Evolutionary conservation across 2,888 invertebrate species (phyloP).

Genomic region (Acronicta alni): DNA sequence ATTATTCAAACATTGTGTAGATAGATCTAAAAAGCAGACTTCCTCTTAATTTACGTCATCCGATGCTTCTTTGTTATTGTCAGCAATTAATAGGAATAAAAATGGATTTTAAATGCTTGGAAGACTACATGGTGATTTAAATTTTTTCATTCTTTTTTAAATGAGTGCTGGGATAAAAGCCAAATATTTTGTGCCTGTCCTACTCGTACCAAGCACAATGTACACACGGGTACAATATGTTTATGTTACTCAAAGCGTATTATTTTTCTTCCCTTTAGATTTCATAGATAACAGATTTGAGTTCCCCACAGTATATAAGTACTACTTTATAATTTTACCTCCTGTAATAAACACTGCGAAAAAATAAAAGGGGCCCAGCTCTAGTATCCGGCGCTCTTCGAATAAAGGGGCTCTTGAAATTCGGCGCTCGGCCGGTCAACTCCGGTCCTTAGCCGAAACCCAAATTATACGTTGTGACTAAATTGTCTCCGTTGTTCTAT

Average conservation of each 20-base stretch:
- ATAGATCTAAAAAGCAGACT: conserved; percentile 60
- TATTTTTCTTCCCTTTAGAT: too few species aligned
- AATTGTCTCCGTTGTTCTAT: conserved; percentile 77
- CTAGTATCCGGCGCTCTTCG: conserved; percentile 39
- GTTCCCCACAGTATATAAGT: too few species aligned
- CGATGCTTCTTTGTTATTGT: conserved; percentile 75
- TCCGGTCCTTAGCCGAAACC: conserved; percentile 66
- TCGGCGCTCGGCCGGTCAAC: conserved; percentile 72
- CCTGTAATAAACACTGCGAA: conserved; percentile 1
- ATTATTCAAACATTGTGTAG: conserved; percentile 47
- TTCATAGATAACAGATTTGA: too few species aligned
- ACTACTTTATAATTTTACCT: too few species aligned
- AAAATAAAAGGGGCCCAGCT: conserved; percentile 36
- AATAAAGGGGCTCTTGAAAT: conserved; percentile 68
- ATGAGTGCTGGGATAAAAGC: conserved; percentile 7
- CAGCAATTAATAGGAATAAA: conserved; percentile 76
- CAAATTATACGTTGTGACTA: conserved; percentile 82
- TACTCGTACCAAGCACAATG: not conserved
- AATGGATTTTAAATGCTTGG: conserved; percentile 60
- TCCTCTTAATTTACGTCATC: conserved; percentile 70
- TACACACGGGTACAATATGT: not conserved
- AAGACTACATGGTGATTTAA: conserved; percentile 31
- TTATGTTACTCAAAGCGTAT: too few species aligned
- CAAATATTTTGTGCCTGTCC: conserved; percentile 5
- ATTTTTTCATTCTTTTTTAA: conserved; percentile 20